A percentile compares a stretch with the other conserved stretches of the same genome.
These are phyloP conservation scores for Bombus vancouverensis DNA, from an alignment of 1,140 invertebrate genomes.

Conservation along the genomic window DNA sequence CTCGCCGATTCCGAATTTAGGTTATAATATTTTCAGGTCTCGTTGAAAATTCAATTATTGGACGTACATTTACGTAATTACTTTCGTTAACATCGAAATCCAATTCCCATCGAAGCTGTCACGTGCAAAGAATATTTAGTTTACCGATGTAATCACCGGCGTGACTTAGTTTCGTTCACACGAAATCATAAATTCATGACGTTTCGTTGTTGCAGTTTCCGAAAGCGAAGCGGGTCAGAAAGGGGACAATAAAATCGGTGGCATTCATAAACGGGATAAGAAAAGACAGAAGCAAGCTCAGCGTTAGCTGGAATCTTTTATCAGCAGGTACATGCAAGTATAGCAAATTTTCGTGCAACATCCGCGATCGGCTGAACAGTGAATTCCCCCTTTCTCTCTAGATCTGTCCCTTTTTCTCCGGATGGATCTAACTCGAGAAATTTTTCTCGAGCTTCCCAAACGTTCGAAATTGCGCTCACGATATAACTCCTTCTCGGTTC, in stretches of 20 bases:
- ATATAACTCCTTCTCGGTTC: background rate
- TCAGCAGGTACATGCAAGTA: background rate
- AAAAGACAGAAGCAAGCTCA: background rate
- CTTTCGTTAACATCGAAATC: background rate
- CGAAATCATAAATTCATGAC: background rate
- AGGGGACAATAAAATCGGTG: background rate
- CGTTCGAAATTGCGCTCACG: background rate
- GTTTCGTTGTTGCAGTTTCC: background rate
- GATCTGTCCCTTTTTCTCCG: background rate
- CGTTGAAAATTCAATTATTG: background rate
- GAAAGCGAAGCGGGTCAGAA: too few relatives aligned
- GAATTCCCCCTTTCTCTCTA: background rate
- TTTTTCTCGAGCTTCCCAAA: background rate
- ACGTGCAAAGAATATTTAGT: background rate
- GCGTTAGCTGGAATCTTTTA: background rate
- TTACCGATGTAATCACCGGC: background rate
- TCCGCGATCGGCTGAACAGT: background rate
- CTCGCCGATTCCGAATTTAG: background rate
- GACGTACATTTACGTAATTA: slow-evolving; percentile 4
- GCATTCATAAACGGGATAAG: too few relatives aligned
- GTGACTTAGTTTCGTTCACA: background rate
- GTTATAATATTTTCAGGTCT: background rate
- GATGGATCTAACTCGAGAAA: background rate
- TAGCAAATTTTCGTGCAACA: background rate
- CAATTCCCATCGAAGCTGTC: background rate